Base-by-base conservation (phyloP, 1,140 invertebrate genomes). In the Rhynchophorus ferrugineus region DNA sequence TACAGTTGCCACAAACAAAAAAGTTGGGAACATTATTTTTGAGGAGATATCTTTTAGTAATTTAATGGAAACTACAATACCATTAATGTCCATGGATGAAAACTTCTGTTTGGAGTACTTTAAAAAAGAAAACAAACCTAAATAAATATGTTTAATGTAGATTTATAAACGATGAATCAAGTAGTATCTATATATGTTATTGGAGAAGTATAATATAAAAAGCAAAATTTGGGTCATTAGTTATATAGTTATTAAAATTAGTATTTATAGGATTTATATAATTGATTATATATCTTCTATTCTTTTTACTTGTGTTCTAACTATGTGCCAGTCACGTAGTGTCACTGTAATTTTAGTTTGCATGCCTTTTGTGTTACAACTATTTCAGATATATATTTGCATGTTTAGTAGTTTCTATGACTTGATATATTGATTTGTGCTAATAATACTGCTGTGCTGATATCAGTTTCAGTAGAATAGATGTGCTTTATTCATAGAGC, bases 1-100 rank as follows among this genome's bases (percentile, higher is more conserved):
- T 19, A 80, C 85, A 37, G 85, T 95, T 9, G 89, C 91, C 24
- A 67, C 81, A 17, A 51, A 59, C 51, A 48, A 53, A 36, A 24
- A 58, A 21, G 47, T 11, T 22, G 18, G 29, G 52, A 49, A 17
- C 34, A 24, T 47, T 52, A 56, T 59, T 24, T 85, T 74, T 67
- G 60, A 65, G 50, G 71, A 71, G 50, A 63, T 79, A 37, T 66
- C 59, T 43, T 79, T 78, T 63, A 64, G 78, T 37, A 67, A 80
- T 20, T 65, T 89, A 17, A 69, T 84, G 8, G 38, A 66, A 35
- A 74, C 76, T 61, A 71, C 73, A 6, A 61, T 75, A 54, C 72
- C 77, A 19, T 52, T 82, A 9, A 58, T 71, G 51, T 60, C 73
- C 6, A 59, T 69, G 33, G 81, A 87, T 69, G 11, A 63, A 17